These are phyloP conservation scores for Benitochromis conjunctus DNA, from an alignment of 2,113 vertebrate genomes.

Conservation along the genomic window DNA sequence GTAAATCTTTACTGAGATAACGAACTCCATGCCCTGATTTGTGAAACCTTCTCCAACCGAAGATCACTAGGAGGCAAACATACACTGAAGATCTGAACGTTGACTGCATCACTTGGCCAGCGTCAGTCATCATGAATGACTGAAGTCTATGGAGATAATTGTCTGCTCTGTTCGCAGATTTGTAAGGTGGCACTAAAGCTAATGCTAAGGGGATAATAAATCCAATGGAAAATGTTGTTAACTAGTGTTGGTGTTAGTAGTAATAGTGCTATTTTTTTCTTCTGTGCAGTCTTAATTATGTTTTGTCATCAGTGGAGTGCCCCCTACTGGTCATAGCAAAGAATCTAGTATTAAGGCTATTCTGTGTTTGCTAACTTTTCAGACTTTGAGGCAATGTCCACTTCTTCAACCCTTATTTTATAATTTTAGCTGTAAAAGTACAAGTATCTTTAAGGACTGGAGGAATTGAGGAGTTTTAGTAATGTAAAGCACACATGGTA, in stretches of 20 bases:
- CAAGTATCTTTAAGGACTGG: not conserved
- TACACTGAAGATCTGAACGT: not conserved
- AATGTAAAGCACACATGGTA: not conserved
- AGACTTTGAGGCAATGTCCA: not conserved
- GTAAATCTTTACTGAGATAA: not conserved
- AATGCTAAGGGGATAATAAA: not conserved
- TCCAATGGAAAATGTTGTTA: not conserved
- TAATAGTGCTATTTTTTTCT: not conserved
- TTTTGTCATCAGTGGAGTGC: not conserved
- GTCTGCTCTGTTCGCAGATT: not conserved
- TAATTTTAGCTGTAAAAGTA: not conserved
- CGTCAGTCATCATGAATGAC: not conserved
- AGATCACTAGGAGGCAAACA: not conserved
- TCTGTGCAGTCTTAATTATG: not conserved
- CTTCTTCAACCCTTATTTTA: not conserved
- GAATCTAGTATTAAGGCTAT: not conserved
- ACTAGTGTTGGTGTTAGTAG: not conserved
- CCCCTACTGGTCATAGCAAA: not conserved
- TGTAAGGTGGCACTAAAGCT: not conserved
- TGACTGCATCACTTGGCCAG: not conserved
- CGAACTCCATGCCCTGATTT: not conserved
- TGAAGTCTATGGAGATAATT: not conserved
- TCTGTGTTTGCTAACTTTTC: not conserved
- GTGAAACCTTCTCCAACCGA: not conserved
- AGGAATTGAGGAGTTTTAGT: not conserved